phyloP scores from a whole-genome alignment of 2,888 invertebrate species.

The Halictus quadricinctus region DNA sequence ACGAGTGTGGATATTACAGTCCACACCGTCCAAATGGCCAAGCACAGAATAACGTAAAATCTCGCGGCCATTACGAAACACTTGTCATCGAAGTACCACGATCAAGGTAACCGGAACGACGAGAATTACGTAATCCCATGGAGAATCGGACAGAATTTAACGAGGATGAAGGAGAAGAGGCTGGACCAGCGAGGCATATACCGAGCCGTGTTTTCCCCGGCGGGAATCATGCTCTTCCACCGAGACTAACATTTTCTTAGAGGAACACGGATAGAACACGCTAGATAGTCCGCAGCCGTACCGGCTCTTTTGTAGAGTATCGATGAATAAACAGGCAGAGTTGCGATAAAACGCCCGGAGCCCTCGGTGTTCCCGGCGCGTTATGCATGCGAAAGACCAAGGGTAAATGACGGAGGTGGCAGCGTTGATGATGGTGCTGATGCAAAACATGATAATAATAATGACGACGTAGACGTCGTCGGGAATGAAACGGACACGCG shows the following conservation, averaged over 20 bases:
- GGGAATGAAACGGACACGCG: constrained; percentile 65
- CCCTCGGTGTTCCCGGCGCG: constrained; percentile 53
- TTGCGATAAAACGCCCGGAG: constrained; percentile 67
- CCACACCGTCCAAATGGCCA: background rate
- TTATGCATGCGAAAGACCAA: constrained; percentile 63
- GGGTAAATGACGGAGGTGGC: constrained; percentile 69
- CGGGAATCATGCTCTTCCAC: constrained; percentile 27
- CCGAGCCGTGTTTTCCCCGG: constrained; percentile 15
- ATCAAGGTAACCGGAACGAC: constrained; percentile 16
- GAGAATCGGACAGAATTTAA: constrained; percentile 17
- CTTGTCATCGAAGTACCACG: background rate
- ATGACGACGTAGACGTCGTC: constrained; percentile 66
- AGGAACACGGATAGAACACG: constrained; percentile 33
- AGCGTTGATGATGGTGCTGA: constrained; percentile 70
- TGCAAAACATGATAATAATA: constrained; percentile 70
- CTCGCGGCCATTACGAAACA: background rate
- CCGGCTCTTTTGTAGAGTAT: constrained; percentile 55
- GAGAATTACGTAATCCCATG: constrained; percentile 18
- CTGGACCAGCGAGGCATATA: background rate
- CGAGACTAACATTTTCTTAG: constrained; percentile 18
- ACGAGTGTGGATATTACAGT: background rate
- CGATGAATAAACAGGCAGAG: constrained; percentile 67
- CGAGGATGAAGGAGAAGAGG: background rate
- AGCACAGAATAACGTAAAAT: background rate
- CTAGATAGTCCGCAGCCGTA: constrained; percentile 12